Base-by-base conservation (phyloP, 1,140 invertebrate genomes). In the Cherax quadricarinatus region DNA sequence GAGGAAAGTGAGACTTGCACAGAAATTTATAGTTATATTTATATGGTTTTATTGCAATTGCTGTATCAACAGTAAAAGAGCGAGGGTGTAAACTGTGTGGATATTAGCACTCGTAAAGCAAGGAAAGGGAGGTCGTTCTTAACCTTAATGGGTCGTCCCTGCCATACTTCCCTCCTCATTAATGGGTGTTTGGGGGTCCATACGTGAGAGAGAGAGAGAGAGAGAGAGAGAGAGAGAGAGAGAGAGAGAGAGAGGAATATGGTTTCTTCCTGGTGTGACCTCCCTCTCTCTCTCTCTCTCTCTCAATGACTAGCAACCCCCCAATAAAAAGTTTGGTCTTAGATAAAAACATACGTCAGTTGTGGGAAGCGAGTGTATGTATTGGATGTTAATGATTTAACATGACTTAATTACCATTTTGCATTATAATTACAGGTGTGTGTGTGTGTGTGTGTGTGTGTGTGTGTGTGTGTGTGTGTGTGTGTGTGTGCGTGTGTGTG, bases 11-110 rank as follows among this genome's bases (percentile, higher is more conserved):
- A 83, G 81, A 57, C 81, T 60, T 83, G 57, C n/a, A 83, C 60
- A 48, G 57, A 60, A 83, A 57, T 83, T 86, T 86, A 86, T 75
- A 75, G 85, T 66, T 86, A 86, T 86, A 86, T 86, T 86, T 86
- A 86, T 75, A 86, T 66, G 51, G 75, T 86, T 86, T 86, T 86
- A 86, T 86, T 86, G 85, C 85, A 86, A 86, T 86, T 86, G 75
- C 85, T 86, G 75, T 86, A 86, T 86, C 75, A 86, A 86, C 85
- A 86, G 85, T 66, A 73, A 86, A 86, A 66, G 70, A 41, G 85
- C 70, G 85, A 51, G 70, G 30, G 62, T 86, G 66, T 75, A 51
- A 75, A 66, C 85, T 66, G 30, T 10, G 18, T 57, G 70, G 85
- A 75, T 86, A 86, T 86, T 86, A 86, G 48, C 85, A 66, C 70